phyloP scores from a whole-genome alignment of 2,888 invertebrate species.

The Eulithis testata region DNA sequence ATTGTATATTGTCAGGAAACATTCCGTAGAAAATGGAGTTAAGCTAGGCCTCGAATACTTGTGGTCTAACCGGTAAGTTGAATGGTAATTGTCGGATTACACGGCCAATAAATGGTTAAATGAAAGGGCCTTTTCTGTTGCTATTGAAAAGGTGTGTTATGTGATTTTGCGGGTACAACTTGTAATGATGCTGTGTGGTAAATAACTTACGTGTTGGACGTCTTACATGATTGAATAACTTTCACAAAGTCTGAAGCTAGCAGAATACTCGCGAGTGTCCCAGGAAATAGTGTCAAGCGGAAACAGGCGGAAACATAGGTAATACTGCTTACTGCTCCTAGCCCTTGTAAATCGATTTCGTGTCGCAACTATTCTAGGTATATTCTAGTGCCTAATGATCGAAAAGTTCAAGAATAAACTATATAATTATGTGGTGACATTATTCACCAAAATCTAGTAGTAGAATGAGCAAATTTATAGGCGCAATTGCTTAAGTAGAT shows the following conservation, averaged over 20 bases:
- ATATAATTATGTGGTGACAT: too few relatives aligned
- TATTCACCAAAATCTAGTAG: too few relatives aligned
- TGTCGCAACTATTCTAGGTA: neutral
- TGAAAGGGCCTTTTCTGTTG: conserved; percentile 27
- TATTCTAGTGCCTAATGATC: too few relatives aligned
- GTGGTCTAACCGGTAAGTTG: conserved; percentile 35
- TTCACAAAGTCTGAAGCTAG: conserved; percentile 27
- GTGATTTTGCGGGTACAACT: conserved; percentile 24
- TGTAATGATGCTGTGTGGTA: conserved; percentile 10
- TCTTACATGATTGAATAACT: conserved; percentile 25
- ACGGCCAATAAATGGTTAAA: conserved; percentile 30
- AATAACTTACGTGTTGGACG: conserved; percentile 4
- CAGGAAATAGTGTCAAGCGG: conserved; percentile 1
- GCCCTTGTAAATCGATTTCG: neutral
- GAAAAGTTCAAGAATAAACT: too few relatives aligned
- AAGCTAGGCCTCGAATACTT: conserved; percentile 26
- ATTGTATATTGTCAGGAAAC: conserved; percentile 48
- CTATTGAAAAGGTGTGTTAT: conserved; percentile 21
- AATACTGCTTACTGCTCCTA: neutral
- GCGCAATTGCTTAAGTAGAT: too few relatives aligned
- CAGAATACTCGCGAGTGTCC: conserved; percentile 3
- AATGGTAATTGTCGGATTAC: conserved; percentile 34
- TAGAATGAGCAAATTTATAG: too few relatives aligned
- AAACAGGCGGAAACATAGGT: neutral
- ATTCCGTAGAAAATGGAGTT: conserved; percentile 27